phyloP scores from a whole-genome alignment of 2,888 invertebrate species.

The Cyrtodaria siliqua region DNA sequence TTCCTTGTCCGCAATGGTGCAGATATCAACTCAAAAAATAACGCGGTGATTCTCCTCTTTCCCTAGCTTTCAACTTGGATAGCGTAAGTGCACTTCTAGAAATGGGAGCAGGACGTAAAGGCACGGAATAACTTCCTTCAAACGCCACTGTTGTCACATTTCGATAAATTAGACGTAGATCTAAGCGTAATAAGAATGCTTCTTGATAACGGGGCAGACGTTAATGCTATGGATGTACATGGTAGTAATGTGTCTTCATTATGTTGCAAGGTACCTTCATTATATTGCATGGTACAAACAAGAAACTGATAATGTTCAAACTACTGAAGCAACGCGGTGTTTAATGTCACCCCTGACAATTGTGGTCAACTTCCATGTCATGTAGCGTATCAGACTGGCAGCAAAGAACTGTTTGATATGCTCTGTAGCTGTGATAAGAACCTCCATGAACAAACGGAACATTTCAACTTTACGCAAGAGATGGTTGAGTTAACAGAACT shows the following conservation, averaged over 20 bases:
- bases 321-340: background rate
- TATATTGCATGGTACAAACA: slow-evolving; percentile 9
- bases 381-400: background rate
- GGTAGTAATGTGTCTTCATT: slow-evolving; percentile 2
- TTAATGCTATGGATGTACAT: background rate
- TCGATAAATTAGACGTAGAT: background rate
- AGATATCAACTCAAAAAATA: slow-evolving; percentile 7
- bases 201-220: background rate
- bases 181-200: background rate
- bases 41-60: slow-evolving; percentile 12
- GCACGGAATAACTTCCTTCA: background rate
- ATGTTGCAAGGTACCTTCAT: no score
- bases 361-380: slow-evolving; percentile 11
- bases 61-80: background rate
- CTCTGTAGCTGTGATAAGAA: slow-evolving; percentile 4
- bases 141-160: background rate
- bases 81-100: background rate
- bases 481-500: background rate
- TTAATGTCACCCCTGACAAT: background rate
- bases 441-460: background rate
- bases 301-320: background rate
- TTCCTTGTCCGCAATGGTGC: background rate
- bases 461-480: background rate
- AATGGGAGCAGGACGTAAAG: background rate
- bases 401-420: background rate